A percentile compares a stretch with the other conserved stretches of the same genome.
Evolutionary conservation across 2,888 invertebrate genomes (phyloP).

Genomic region (Neoascia interrupta): DNA sequence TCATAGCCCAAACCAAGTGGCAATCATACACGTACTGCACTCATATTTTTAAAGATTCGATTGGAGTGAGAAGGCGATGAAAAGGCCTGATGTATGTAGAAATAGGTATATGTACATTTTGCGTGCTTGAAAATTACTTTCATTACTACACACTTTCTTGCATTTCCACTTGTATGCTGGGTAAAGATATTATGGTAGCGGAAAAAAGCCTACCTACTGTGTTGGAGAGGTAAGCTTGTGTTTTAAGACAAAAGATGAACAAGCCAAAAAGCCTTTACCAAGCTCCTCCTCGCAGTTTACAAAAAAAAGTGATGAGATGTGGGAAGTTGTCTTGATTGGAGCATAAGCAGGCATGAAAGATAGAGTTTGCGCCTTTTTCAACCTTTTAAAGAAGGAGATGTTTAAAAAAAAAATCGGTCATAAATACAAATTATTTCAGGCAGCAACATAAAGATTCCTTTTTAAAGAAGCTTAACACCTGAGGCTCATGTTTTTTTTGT

Average conservation of each 20-base stretch:
- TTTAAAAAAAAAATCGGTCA: no score
- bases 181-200: conserved; percentile 2
- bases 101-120: no score
- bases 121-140: conserved; percentile 60
- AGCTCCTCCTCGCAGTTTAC: conserved; percentile 11
- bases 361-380: no score
- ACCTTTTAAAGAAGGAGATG: no score
- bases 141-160: conserved; percentile 57
- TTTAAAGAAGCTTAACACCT: no score
- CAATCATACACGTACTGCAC: conserved; percentile 29
- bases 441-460: no score
- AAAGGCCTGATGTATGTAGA: conserved; percentile 1
- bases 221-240: not conserved
- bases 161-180: conserved; percentile 34
- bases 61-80: conserved; percentile 15
- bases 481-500: no score
- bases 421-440: no score
- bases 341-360: no score
- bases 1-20: conserved; percentile 41
- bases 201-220: not conserved
- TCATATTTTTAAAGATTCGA: conserved; percentile 37
- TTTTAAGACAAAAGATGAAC: conserved; percentile 37
- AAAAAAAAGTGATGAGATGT: conserved; percentile 8
- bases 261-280: conserved; percentile 13
- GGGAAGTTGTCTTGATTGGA: no score